Base-by-base conservation (phyloP, 2,113 vertebrate species). In the Erpornis zantholeuca region DNA sequence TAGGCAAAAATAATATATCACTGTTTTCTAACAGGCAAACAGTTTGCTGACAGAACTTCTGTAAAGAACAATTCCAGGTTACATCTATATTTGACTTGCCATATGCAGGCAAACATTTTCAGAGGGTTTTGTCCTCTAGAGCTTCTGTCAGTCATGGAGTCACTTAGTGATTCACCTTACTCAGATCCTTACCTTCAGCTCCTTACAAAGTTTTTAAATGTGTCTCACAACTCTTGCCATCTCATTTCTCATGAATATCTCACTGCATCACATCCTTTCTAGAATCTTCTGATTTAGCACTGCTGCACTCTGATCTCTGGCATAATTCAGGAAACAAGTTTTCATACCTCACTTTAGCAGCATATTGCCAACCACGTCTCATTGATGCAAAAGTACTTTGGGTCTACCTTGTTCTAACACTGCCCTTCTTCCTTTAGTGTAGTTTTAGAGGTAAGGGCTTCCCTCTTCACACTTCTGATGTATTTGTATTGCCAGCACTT, bases 401-500 rank as follows among this genome's bases (percentile, higher is more conserved):
- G 29, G 45, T 78, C 78, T 87, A 70, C 33, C 11, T 84, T 12
- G 2, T 44, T 65, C 31, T 57, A 53, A 65, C 31, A n/a, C 3
- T 3, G 11, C 36, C 28, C 35, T 63, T 14, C 28, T 80, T 61
- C 52, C 28, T 53, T 85, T 82, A 79, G 17, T 60, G 78, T 82
- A 54, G 20, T 72, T 79, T 88, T 64, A 57, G 49, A 88, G 33
- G 24, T 53, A 86, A 71, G 63, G 25, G 17, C 52, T 83, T 92
- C 45, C 42, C 12, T 78, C 33, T 68, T n/a, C 4, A 2, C 38
- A 35, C 17, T 82, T 85, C 44, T 66, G 56, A 54, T 90, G 38
- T 71, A 33, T 85, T 96, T 88, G 28, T 81, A n/a, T 78, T 92
- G 36, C 45, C 91, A 60, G 27, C 31, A 68, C 53, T 83, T 76